Evolutionary conservation across 2,888 invertebrate genomes (phyloP).

Genomic region (Drosophila kanekoi): DNA sequence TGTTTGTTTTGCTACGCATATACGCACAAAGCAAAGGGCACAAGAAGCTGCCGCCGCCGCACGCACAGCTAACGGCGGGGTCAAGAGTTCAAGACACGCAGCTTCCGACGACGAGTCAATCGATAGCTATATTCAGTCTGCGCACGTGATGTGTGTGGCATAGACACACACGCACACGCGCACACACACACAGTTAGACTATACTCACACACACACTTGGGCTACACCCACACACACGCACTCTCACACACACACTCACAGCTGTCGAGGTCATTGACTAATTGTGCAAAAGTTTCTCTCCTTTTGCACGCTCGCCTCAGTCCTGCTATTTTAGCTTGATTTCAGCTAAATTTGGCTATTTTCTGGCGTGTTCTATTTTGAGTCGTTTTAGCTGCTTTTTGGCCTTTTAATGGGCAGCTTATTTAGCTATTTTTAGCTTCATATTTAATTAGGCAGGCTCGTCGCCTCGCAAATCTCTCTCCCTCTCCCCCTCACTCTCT

Average conservation of each 20-base stretch:
- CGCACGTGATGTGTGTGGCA: slow-evolving; percentile 69
- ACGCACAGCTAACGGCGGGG: slow-evolving; percentile 58
- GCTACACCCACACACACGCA: background rate
- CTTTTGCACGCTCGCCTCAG: slow-evolving; percentile 3
- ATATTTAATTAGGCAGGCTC: background rate
- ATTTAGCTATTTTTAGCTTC: too few relatives aligned
- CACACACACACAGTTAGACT: slow-evolving; percentile 2
- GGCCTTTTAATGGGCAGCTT: too few relatives aligned
- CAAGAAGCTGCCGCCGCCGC: slow-evolving; percentile 34
- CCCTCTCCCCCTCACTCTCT: background rate
- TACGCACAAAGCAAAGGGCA: slow-evolving; percentile 53
- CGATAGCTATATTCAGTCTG: slow-evolving; percentile 67
- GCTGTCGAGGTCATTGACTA: slow-evolving; percentile 77
- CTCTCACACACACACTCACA: slow-evolving; percentile 18
- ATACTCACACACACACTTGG: slow-evolving; percentile 12
- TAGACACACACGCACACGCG: slow-evolving; percentile 21
- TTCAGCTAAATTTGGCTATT: too few relatives aligned
- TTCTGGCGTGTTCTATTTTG: too few relatives aligned
- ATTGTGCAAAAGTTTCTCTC: slow-evolving; percentile 72
- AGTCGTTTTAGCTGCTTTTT: too few relatives aligned
- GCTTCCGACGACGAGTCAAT: slow-evolving; percentile 77
- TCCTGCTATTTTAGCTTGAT: too few relatives aligned
- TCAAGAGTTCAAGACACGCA: slow-evolving; percentile 78
- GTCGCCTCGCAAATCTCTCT: slow-evolving; percentile 1
- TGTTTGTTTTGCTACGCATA: slow-evolving; percentile 77